Evolutionary conservation across 2,888 invertebrate species (phyloP), one percentile per base, ranked within the genome.

Genomic region (Lepidocyrtinus sp.): DNA sequence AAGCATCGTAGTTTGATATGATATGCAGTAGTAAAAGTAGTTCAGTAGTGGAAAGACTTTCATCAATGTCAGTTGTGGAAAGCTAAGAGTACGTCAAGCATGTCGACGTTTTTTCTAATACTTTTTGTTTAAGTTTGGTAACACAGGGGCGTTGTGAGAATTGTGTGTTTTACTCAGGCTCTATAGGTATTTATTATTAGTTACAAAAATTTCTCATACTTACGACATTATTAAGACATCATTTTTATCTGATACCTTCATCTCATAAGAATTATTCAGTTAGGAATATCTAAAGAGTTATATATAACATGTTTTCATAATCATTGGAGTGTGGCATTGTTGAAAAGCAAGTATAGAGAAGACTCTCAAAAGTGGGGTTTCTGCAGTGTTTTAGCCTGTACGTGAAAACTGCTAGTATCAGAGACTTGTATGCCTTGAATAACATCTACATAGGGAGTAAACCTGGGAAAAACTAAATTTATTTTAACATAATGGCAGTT

Each of bases 1-100:
- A n/a, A 59, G 59, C 2, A 21, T 59, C 59, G 59, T 36, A 59
- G 59, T 59, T 19, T 59, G 59, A 59, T 59, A n/a, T 21, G 59
- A 59, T 59, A 12, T 59, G 59, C 36, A 36, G 50, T 46, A 22
- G 22, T 67, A 61, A 36, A 17, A 24, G 24, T 36, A 17, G 73
- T 59, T 59, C 59, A 73, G 64, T 63, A 36, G 27, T 75, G 68
- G 75, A 75, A 61, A 68, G 75, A 55, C 50, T 67, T 59, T 22
- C 19, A 26, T 68, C 67, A 68, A 26, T 26, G 59, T 59, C 59
- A 59, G 59, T 59, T 7, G 59, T 59, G 22, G 22, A 59, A 21
- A 59, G 59, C 22, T 59, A 22, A 2, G 22, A 21, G 59, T n/a
- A n/a, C n/a, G n/a, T n/a, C 19, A 21, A 59, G 59, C 2, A n/a